These are phyloP conservation scores for human DNA, from an alignment of 2,113 vertebrate species.

Conservation along the genomic window DNA sequence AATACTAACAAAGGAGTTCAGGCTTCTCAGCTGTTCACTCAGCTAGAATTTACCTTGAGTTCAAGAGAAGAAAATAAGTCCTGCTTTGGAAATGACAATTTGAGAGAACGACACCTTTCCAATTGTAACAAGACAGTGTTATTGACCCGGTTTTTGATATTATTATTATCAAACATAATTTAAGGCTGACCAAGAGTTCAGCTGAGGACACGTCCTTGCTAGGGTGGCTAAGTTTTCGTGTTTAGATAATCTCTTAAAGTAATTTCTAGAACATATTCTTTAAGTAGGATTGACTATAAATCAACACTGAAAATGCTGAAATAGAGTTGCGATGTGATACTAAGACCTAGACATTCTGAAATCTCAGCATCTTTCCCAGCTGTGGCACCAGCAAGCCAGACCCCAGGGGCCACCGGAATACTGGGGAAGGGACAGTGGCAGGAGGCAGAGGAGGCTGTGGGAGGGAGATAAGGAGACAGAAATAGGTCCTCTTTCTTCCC, in stretches of 20 bases:
- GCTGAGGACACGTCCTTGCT: neutral
- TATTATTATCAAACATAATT: neutral
- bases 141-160: neutral
- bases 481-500: too few species aligned
- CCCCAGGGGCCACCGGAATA: neutral
- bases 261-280: neutral
- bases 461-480: neutral
- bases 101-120: neutral
- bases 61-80: neutral
- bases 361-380: fast-evolving
- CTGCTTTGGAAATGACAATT: neutral
- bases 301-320: fast-evolving
- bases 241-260: neutral
- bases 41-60: neutral
- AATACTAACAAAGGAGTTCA: neutral
- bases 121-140: neutral
- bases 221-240: neutral
- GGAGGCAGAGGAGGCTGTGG: fast-evolving
- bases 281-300: neutral
- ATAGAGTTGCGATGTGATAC: fast-evolving
- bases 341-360: fast-evolving
- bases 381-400: neutral
- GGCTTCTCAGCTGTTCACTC: neutral
- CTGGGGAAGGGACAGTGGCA: too few species aligned
- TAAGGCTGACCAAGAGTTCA: neutral